Percentiles rank a stretch among this genome's conserved stretches.
Evolutionary conservation across 2,888 invertebrate species (phyloP).

Genomic region (Callyntrura sp.): DNA sequence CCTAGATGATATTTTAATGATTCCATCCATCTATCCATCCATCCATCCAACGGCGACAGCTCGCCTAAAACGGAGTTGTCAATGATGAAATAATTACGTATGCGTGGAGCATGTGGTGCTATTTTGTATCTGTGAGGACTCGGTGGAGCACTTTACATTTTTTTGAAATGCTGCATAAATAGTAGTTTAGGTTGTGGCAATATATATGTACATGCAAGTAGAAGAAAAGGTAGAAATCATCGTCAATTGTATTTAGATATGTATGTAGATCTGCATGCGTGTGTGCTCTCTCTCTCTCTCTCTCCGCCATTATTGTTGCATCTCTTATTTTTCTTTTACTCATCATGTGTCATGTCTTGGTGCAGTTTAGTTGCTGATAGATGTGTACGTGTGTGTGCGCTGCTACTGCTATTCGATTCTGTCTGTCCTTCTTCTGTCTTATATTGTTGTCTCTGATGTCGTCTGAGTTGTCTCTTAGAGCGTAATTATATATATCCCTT

Average conservation of each 20-base stretch:
- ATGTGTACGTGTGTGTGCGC: not conserved
- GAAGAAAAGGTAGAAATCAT: conserved; percentile 20
- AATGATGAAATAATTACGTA: conserved; percentile 70
- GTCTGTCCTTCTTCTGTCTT: conserved; percentile 10
- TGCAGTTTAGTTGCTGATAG: conserved; percentile 32
- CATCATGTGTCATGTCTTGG: conserved; percentile 34
- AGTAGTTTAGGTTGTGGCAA: not conserved
- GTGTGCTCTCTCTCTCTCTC: no score
- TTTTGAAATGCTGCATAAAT: conserved; percentile 31
- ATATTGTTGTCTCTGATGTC: not conserved
- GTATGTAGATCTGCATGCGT: not conserved
- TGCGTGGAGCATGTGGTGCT: conserved; percentile 66
- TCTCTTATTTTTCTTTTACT: conserved; percentile 12
- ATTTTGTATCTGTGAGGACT: not conserved
- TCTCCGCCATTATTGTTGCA: not conserved
- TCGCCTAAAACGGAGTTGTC: conserved; percentile 73
- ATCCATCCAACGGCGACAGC: conserved; percentile 53
- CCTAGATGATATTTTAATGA: conserved; percentile 55
- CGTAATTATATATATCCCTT: conserved; percentile 57
- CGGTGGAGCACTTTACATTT: conserved; percentile 38
- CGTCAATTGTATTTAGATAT: conserved; percentile 44
- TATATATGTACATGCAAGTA: no score
- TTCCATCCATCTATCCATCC: conserved; percentile 48
- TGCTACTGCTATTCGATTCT: no score
- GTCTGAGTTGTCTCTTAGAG: not conserved